Evolutionary conservation across 2,113 vertebrate genomes (phyloP).

Genomic region (Ivindomyrus marchei): DNA sequence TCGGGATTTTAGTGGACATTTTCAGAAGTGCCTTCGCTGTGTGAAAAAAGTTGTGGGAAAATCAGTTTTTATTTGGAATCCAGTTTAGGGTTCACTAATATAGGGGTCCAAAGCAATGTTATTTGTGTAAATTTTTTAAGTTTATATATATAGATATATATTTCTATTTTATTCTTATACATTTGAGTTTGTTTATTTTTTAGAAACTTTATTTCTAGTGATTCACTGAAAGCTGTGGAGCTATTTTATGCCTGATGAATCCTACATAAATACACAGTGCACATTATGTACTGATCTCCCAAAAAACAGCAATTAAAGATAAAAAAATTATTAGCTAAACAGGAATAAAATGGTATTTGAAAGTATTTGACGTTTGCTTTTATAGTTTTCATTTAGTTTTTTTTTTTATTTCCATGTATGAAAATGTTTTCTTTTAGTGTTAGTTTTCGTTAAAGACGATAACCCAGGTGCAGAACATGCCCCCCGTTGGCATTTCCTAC

Average conservation of each 20-base stretch:
- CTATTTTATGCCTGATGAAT: background rate
- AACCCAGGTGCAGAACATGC: background rate
- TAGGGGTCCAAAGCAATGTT: no score
- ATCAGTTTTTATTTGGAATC: background rate
- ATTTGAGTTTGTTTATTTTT: background rate
- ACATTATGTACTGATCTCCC: background rate
- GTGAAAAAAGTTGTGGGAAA: background rate
- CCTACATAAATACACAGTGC: background rate
- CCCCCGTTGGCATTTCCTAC: conserved; percentile 3
- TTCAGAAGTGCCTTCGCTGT: background rate
- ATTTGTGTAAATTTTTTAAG: no score
- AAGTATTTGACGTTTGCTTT: background rate
- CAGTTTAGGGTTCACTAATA: background rate
- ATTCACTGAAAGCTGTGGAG: background rate
- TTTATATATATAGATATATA: background rate
- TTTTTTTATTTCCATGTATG: background rate
- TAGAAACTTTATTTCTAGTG: background rate
- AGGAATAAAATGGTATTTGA: background rate
- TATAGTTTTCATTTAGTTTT: background rate
- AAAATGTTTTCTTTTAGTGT: background rate
- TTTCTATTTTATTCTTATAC: background rate
- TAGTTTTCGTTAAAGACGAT: background rate
- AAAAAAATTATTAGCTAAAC: background rate
- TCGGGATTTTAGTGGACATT: background rate
- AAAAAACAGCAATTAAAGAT: background rate